Conservation (phyloP, 2,113 vertebrate genomes). For the Ascaphus truei region DNA sequence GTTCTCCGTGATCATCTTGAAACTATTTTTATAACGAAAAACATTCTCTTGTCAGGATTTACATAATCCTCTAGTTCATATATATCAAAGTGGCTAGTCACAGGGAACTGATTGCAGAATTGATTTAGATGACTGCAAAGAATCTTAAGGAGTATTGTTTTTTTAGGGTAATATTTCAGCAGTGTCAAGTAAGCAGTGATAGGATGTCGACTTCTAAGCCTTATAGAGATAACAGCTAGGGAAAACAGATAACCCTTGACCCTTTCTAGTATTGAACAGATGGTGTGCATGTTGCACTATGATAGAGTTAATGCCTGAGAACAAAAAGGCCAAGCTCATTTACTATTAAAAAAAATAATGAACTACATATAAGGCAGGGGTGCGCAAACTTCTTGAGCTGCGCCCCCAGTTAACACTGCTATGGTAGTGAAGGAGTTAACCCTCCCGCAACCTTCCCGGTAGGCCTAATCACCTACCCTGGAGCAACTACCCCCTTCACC, state of each 20-base stretch:
- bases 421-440: too few relatives aligned
- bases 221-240: conserved; percentile 14
- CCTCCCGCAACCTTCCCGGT: too few relatives aligned
- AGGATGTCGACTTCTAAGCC: background rate
- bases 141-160: conserved; percentile 9
- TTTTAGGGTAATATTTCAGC: conserved; percentile 5
- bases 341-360: too few relatives aligned
- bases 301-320: too few relatives aligned
- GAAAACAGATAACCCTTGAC: conserved; percentile 9
- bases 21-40: conserved; percentile 20
- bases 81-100: conserved; percentile 21
- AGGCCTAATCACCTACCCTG: too few relatives aligned
- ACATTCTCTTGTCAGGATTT: conserved; percentile 20
- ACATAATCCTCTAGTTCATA: conserved; percentile 19
- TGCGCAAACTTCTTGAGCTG: too few relatives aligned
- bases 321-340: too few relatives aligned
- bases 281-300: too few relatives aligned
- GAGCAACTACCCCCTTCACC: too few relatives aligned
- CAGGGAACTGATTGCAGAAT: background rate
- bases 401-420: too few relatives aligned
- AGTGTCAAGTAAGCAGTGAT: conserved; percentile 2
- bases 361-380: too few relatives aligned
- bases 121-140: conserved; percentile 21
- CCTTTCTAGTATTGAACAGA: background rate
- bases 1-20: conserved; percentile 12